Conservation (phyloP, 2,797 vertebrate genomes). For the Bradypodion pumilum region DNA sequence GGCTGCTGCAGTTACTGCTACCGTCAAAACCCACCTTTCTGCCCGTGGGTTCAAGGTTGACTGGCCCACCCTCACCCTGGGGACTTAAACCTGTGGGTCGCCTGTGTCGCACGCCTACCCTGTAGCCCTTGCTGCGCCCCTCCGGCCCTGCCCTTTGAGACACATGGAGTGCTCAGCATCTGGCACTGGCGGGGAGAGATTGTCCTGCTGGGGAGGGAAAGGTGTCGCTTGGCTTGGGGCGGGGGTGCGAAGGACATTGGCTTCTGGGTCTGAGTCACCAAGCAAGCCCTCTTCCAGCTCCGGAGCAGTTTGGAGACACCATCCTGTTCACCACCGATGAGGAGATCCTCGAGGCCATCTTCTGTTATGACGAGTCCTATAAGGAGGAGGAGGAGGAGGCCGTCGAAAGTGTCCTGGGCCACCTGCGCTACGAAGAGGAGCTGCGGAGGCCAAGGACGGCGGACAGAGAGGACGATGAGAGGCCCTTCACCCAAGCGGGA, state of each 20-base stretch:
- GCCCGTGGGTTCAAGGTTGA: too few species aligned
- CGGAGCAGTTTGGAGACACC: constrained; percentile 96
- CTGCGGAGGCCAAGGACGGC: constrained; percentile 89
- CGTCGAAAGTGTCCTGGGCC: constrained; percentile 64
- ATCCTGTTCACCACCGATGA: constrained; percentile 96
- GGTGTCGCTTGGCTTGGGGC: background rate
- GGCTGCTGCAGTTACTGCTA: too few species aligned
- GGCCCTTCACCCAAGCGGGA: constrained; percentile 90
- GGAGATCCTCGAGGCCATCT: constrained; percentile 93
- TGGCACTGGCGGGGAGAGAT: too few species aligned
- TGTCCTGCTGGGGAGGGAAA: background rate
- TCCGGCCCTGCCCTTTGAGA: too few species aligned
- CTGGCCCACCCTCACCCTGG: too few species aligned
- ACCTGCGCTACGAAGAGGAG: constrained; percentile 79
- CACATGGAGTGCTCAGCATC: too few species aligned
- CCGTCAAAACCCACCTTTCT: too few species aligned
- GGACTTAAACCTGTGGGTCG: too few species aligned
- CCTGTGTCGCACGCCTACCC: too few species aligned
- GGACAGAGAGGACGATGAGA: constrained; percentile 87
- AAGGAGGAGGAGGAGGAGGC: constrained; percentile 73
- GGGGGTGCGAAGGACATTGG: too few species aligned
- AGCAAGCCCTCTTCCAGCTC: constrained; percentile 71
- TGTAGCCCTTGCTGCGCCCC: too few species aligned
- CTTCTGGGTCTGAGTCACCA: background rate
- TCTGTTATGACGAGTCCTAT: constrained; percentile 83